These are phyloP conservation scores for Lethrus apterus DNA, from an alignment of 1,140 invertebrate genomes.

Conservation along the genomic window DNA sequence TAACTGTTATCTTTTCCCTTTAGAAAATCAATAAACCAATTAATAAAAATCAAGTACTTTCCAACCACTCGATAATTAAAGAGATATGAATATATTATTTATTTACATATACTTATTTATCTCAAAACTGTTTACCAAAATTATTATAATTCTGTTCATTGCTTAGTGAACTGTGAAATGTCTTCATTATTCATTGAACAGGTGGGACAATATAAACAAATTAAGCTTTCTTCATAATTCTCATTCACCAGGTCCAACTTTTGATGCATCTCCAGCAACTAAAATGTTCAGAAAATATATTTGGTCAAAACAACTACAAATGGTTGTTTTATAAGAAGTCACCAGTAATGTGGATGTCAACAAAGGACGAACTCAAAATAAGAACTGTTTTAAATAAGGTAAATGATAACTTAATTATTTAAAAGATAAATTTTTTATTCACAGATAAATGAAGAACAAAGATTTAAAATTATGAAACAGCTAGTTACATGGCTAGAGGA, in stretches of 20 bases:
- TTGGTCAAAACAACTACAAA: constrained; percentile 28
- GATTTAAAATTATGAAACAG: constrained; percentile 27
- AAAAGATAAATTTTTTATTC: constrained; percentile 8
- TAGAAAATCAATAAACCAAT: too few species aligned
- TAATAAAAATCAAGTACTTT: too few species aligned
- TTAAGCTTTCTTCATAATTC: too few species aligned
- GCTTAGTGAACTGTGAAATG: too few species aligned
- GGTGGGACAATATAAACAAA: too few species aligned
- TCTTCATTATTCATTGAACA: too few species aligned
- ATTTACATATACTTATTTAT: too few species aligned
- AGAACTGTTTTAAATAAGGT: constrained; percentile 27
- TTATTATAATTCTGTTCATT: too few species aligned
- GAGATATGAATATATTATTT: too few species aligned
- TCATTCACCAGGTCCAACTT: constrained; percentile 32
- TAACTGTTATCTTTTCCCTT: too few species aligned
- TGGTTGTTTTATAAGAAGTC: constrained; percentile 31
- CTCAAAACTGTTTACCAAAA: too few species aligned
- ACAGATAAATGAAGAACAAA: constrained; percentile 28
- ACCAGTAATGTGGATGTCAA: constrained; percentile 25
- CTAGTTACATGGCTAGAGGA: constrained; percentile 27
- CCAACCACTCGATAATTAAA: too few species aligned
- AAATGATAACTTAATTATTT: constrained; percentile 10
- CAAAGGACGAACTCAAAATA: constrained; percentile 29
- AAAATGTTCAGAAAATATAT: constrained; percentile 25
- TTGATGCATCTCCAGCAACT: constrained; percentile 32